Evolutionary conservation across 2,113 vertebrate genomes (phyloP), one percentile per base, ranked within the genome.

Genomic region (Poeciliopsis prolifica): DNA sequence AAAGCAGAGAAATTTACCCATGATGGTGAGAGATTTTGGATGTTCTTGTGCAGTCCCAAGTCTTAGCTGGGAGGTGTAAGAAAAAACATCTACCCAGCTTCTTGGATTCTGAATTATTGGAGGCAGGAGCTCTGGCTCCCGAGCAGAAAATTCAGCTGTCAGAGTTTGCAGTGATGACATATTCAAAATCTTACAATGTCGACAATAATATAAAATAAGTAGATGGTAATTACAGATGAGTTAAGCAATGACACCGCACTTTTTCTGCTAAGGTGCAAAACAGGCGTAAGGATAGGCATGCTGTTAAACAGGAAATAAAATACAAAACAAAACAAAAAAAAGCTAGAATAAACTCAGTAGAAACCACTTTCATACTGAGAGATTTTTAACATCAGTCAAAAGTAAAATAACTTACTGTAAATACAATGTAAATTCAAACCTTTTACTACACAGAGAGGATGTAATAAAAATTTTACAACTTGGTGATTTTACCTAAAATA

Each of bases 341-440:
- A 84, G 75, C 68, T 72, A 82, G 64, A 83, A 85, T 66, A 81
- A 90, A 86, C 85, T 84, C 78, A 88, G 85, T 90, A 77, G 54
- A 88, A 88, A 85, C 83, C 82, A 92, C 82, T n/a, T 78, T 78
- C 79, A 79, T 77, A 87, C 51, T 33, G 78, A 81, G 72, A 48
- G 65, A 82, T 84, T 85, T 84, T 85, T 74, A 87, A 86, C 77
- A 78, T 80, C 77, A 71, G 65, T 78, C 68, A 61, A 72, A 72
- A 85, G 75, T 24, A 84, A 90, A 92, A 93, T 93, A 93, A 93
- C 85, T 93, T 93, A 92, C 71, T 58, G 90, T 82, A 88, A 91
- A 91, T 89, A 91, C 77, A 88, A 92, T 84, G 83, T 80, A 80
- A 92, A 83, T 78, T 76, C 78, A 88, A 90, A 89, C 65, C 76